Conservation (phyloP, 2,113 vertebrate species). For the Pongo abelii region DNA sequence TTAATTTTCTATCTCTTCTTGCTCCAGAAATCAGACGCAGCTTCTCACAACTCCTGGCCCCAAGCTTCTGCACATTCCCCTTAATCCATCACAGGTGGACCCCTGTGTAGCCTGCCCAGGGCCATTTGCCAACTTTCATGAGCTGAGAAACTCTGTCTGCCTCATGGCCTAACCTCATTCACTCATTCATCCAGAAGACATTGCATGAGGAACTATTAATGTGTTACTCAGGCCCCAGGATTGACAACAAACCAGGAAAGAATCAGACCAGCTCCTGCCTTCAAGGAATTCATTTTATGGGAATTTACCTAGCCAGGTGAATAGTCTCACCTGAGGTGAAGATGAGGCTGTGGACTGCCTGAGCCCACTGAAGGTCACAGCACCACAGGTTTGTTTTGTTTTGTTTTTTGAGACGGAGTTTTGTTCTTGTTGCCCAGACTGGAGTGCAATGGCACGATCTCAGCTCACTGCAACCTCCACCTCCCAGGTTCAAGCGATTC, state of each 20-base stretch:
- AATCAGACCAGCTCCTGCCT: conserved; percentile 25
- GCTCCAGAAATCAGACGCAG: background rate
- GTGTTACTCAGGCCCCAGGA: background rate
- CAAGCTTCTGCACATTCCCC: background rate
- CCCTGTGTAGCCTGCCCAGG: background rate
- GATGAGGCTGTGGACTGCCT: background rate
- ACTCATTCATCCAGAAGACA: conserved; percentile 50
- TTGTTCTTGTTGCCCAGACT: no score
- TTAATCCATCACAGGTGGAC: background rate
- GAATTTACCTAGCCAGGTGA: conserved; percentile 19
- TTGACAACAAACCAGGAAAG: conserved; percentile 48
- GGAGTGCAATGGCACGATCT: no score
- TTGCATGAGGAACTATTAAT: conserved; percentile 42
- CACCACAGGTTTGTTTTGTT: no score
- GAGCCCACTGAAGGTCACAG: background rate
- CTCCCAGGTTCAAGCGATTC: no score
- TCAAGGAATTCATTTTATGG: conserved; percentile 56
- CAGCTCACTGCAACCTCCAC: no score
- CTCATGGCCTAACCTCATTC: background rate
- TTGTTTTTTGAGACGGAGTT: no score
- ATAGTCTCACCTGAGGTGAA: background rate
- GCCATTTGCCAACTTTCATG: background rate
- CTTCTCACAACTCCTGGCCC: background rate
- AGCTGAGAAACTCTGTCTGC: background rate
- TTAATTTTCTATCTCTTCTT: background rate